phyloP scores from a whole-genome alignment of 2,888 invertebrate genomes.

The Rhagonycha lutea region DNA sequence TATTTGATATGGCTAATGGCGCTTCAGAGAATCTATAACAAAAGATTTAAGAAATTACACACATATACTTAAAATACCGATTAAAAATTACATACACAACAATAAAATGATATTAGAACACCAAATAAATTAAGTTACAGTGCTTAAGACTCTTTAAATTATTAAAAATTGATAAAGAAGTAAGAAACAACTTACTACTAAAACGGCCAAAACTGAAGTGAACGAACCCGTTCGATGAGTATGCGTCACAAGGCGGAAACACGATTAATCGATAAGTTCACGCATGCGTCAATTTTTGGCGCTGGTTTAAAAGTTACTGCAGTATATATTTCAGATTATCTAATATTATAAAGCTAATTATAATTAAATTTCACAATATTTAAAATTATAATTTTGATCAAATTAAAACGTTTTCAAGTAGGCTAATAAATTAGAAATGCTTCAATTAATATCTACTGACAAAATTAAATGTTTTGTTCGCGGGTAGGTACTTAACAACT shows the following conservation, averaged over 20 bases:
- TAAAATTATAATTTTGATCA: background rate
- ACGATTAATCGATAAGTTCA: background rate
- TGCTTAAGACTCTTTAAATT: background rate
- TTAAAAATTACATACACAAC: background rate
- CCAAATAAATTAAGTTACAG: background rate
- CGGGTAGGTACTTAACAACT: background rate
- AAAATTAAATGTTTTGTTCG: background rate
- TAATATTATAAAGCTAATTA: background rate
- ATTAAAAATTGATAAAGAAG: background rate
- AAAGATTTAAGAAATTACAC: background rate
- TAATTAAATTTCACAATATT: background rate
- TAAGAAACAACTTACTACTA: conserved; percentile 10
- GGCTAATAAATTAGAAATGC: background rate
- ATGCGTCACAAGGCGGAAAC: conserved; percentile 5
- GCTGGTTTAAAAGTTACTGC: conserved; percentile 2
- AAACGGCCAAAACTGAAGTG: conserved; percentile 8
- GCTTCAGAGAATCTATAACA: background rate
- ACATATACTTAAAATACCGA: background rate
- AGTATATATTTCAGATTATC: background rate
- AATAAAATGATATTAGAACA: background rate
- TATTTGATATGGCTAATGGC: background rate
- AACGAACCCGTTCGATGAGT: background rate
- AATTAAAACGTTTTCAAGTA: background rate
- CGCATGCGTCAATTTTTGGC: conserved; percentile 4
- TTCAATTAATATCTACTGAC: background rate